Conservation (phyloP, 2,888 invertebrate genomes). For the Heliconius cydno region DNA sequence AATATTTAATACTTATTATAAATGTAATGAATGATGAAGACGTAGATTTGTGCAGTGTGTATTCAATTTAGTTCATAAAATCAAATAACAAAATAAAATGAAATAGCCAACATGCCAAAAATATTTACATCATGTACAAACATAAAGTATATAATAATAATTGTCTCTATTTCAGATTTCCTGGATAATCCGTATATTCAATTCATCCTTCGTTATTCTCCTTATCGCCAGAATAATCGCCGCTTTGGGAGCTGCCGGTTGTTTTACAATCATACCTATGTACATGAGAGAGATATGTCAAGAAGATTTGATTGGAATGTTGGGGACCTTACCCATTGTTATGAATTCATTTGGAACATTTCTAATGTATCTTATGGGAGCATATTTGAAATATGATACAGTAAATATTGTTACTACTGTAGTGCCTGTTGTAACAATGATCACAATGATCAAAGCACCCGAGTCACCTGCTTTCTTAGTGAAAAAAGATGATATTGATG, state of each 20-base stretch:
- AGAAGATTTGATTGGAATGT: background rate
- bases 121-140: background rate
- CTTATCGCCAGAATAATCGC: background rate
- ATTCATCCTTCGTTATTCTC: background rate
- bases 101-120: no score
- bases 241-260: background rate
- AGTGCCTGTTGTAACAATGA: background rate
- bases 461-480: background rate
- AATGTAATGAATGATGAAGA: no score
- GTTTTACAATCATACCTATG: background rate
- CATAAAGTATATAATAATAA: background rate
- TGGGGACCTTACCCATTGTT: background rate
- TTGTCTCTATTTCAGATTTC: background rate
- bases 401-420: background rate
- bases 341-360: background rate
- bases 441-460: background rate
- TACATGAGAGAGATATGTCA: background rate
- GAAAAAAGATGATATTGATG: background rate
- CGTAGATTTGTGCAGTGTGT: no score
- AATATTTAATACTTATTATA: no score
- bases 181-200: background rate
- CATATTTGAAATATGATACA: background rate
- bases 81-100: no score
- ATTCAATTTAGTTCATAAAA: no score
- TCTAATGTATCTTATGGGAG: background rate